Base-by-base conservation (phyloP, 2,888 invertebrate species). In the Polymixis flavicincta region DNA sequence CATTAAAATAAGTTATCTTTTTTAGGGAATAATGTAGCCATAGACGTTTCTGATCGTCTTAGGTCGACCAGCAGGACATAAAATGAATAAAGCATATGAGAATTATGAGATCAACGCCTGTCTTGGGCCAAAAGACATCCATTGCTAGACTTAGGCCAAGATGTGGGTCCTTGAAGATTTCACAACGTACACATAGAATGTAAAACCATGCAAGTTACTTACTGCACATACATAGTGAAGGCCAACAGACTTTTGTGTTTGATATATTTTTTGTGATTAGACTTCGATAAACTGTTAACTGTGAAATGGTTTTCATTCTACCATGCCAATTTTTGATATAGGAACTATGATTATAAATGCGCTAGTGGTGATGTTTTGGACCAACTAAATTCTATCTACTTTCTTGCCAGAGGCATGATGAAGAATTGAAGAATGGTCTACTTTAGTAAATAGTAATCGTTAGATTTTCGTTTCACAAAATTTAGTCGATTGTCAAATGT, bases 61-160 rank as follows among this genome's bases (percentile, higher is more conserved):
- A 91, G 42, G 65, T 90, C 89, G 2, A 81, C 59, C 0, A 76
- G 28, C 42, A 45, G 0, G 88, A 90, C 2, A 89, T 45, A 8
- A 82, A 77, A 57, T 19, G 19, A 32, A 22, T 22, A 22, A 22
- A 22, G 32, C 60, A 6, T 22, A n/a, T n/a, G n/a, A n/a, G n/a
- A n/a, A n/a, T n/a, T n/a, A n/a, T n/a, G n/a, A 22, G 1, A 55
- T 25, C 14, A 55, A 55, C 7, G 25, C 13, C 17, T 28, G 28
- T 1, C 25, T 14, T 57, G 4, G 9, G 25, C 17, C 17, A 25
- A 25, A 57, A 25, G 8, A 25, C 17, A 17, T 2, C 57, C 17
- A 6, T n/a, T n/a, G n/a, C 54, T 54, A n/a, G 14, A n/a, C 4
- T 54, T 54, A n/a, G 3, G n/a, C 4, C n/a, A 54, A 54, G n/a